Base-by-base conservation (phyloP, 1,140 invertebrate genomes). In the Cyrtorhinus lividipennis region DNA sequence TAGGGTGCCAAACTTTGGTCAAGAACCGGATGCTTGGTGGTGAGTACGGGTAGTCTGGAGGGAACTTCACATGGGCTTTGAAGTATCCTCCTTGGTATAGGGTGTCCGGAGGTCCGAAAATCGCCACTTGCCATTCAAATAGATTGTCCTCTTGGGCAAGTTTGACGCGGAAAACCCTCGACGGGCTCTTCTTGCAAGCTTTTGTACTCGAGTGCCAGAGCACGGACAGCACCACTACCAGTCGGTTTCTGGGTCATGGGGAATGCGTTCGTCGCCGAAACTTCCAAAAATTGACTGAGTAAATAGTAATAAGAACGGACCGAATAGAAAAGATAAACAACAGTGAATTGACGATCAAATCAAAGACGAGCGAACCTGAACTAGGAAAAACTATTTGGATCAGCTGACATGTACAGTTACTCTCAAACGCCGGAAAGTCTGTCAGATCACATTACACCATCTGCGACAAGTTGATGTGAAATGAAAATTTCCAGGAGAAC, bases 1-100 rank as follows among this genome's bases (percentile, higher is more conserved):
- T 99, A 69, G 96, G 96, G 81, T 99, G 96, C 94, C 95, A 99
- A 69, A 99, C 93, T 86, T 97, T 98, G 66, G 92, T 96, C 72
- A 97, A 81, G 80, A 99, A 99, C 70, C 92, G 83, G 75, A 99
- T 92, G 69, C 89, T 88, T 66, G 96, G 96, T 66, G 96, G 96
- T 69, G 92, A 95, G 78, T 98, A 99, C 56, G 96, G 96, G 77
- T 98, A 98, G 77, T 98, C 94, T 67, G 82, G 78, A 62, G 95
- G 95, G 75, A 98, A 98, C 78, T 95, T 95, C 87, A 98, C 93
- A 73, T 92, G 85, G 73, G 95, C 94, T 87, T 99, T 99, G 79
- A 99, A 99, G 80, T 99, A 99, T 69, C 96, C 97, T 69, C 95
- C 96, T 81, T 98, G 90, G 72, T 99, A 99, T 2, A 99, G 80